phyloP scores from a whole-genome alignment of 2,113 vertebrate species.

The Collichthys lucidus region DNA sequence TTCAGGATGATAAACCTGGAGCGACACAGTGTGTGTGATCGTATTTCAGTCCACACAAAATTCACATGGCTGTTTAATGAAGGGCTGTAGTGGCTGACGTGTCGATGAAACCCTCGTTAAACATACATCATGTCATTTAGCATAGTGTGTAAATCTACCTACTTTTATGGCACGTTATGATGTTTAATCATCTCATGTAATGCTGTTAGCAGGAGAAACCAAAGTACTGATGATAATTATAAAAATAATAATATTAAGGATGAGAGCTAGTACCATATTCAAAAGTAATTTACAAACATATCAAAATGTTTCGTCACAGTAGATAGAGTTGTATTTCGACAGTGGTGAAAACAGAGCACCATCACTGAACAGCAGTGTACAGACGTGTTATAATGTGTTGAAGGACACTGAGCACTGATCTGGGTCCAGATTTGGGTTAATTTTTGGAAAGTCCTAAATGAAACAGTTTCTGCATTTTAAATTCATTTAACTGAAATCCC shows the following conservation, averaged over 20 bases:
- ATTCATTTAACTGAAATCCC: background rate
- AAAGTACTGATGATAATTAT: constrained; percentile 29
- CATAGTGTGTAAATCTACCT: constrained; percentile 40
- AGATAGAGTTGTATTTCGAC: constrained; percentile 53
- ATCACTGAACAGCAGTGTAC: constrained; percentile 56
- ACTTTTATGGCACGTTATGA: constrained; percentile 71
- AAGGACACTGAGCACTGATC: background rate
- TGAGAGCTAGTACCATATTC: constrained; percentile 30
- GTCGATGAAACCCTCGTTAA: constrained; percentile 26
- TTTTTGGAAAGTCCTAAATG: constrained; percentile 4
- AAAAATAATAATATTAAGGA: constrained; percentile 52
- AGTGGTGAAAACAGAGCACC: constrained; percentile 64
- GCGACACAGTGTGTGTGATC: constrained; percentile 33
- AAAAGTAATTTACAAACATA: constrained; percentile 54
- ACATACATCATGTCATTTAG: constrained; percentile 11
- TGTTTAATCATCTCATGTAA: constrained; percentile 26
- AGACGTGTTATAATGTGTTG: constrained; percentile 1
- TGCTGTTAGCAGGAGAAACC: constrained; percentile 37
- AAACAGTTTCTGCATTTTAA: background rate
- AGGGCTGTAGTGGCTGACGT: constrained; percentile 5
- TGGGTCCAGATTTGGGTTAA: background rate
- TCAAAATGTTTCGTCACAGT: constrained; percentile 69
- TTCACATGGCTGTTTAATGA: constrained; percentile 11
- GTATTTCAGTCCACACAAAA: background rate
- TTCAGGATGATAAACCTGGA: constrained; percentile 25